Evolutionary conservation across 1,140 invertebrate genomes (phyloP).

Genomic region (Bombus picipes): DNA sequence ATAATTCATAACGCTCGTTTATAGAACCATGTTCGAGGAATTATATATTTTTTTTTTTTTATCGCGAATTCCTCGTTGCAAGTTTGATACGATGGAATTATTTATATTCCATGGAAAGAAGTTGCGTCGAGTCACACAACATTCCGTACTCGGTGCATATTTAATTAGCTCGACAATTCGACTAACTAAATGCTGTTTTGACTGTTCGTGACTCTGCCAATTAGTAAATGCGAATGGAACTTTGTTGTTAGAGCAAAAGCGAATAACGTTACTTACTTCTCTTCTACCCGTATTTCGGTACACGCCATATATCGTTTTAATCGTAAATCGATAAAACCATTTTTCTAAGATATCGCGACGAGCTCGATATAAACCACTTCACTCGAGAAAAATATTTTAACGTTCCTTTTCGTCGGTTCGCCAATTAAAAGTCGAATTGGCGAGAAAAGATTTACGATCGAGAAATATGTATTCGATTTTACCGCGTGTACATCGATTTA

Average conservation of each 20-base stretch:
- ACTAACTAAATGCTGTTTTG: slow-evolving; percentile 17
- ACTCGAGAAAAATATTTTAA: neutral
- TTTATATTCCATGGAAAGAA: slow-evolving; percentile 9
- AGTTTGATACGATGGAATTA: neutral
- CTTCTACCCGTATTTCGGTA: neutral
- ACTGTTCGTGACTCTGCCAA: slow-evolving; percentile 7
- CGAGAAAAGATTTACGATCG: no score
- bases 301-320: neutral
- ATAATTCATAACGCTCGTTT: slow-evolving; percentile 7
- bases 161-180: slow-evolving; percentile 8
- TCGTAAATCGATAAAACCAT: slow-evolving; percentile 8
- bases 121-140: neutral
- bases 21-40: neutral
- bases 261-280: neutral
- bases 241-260: neutral
- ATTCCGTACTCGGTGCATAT: neutral
- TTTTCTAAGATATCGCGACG: neutral
- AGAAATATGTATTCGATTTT: neutral
- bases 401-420: neutral
- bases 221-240: slow-evolving; percentile 23
- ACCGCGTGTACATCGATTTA: neutral
- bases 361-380: neutral
- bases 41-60: neutral
- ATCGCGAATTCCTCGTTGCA: neutral
- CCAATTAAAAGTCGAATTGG: neutral